phyloP scores from a whole-genome alignment of 2,797 vertebrate genomes.

The Hippocampus kuda region DNA sequence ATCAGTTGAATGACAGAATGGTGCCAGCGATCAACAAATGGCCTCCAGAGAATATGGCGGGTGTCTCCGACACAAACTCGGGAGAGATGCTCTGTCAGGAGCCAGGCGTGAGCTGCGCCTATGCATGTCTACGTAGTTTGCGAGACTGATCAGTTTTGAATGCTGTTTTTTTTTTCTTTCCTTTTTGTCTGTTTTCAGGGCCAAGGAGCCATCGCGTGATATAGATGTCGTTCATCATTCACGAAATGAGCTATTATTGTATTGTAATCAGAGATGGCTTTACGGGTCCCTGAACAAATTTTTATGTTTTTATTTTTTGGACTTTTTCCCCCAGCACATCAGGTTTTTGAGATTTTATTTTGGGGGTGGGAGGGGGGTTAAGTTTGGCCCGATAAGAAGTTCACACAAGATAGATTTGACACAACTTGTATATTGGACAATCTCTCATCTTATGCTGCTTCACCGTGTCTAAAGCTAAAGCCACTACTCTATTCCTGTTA shows the following conservation, averaged over 20 bases:
- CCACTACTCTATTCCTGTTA: neutral
- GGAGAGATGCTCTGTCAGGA: conserved; percentile 3
- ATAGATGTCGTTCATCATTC: neutral
- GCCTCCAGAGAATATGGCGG: conserved; percentile 10
- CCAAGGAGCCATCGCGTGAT: neutral
- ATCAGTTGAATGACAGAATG: conserved; percentile 50
- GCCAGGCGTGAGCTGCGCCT: neutral
- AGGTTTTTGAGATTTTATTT: too few species aligned
- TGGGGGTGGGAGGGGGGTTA: too few species aligned
- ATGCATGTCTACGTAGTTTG: neutral
- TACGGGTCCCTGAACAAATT: too few species aligned
- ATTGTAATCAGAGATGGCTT: too few species aligned
- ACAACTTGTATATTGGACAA: neutral
- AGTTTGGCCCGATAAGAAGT: too few species aligned
- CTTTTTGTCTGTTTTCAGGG: neutral
- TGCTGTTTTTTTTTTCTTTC: neutral
- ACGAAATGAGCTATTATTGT: too few species aligned
- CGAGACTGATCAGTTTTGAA: conserved; percentile 4
- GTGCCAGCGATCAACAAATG: conserved; percentile 51
- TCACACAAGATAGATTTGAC: neutral
- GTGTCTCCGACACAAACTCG: conserved; percentile 3
- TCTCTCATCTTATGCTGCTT: neutral
- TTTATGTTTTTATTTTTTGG: too few species aligned
- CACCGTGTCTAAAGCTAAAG: neutral
- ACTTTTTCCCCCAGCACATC: too few species aligned